Conservation (phyloP, 2,113 vertebrate genomes). For the Jacana jacana region DNA sequence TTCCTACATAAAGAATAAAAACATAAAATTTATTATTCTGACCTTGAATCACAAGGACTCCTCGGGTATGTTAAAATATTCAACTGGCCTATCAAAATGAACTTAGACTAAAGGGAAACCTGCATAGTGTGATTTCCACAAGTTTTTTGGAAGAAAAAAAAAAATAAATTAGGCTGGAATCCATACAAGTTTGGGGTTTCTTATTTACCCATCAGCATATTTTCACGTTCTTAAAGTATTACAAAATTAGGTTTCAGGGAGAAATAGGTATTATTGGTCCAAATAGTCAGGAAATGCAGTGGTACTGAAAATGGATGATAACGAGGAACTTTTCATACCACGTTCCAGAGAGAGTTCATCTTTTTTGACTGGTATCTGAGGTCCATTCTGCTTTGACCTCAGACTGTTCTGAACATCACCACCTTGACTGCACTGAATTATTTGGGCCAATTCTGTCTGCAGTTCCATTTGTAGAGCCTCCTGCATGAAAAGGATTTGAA, state of each 20-base stretch:
- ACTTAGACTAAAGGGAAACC: background rate
- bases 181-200: background rate
- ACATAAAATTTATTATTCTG: conserved; percentile 12
- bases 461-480: background rate
- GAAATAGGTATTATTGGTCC: background rate
- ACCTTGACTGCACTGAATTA: background rate
- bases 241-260: background rate
- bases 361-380: background rate
- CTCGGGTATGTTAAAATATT: background rate
- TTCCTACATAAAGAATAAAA: conserved; percentile 16
- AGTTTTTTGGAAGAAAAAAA: background rate
- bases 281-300: background rate
- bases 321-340: background rate
- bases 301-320: background rate
- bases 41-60: background rate
- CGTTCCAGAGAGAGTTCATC: background rate
- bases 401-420: background rate
- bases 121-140: background rate
- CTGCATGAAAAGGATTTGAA: background rate
- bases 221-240: background rate
- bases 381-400: background rate
- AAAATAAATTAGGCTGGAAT: background rate
- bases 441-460: background rate
- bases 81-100: background rate
- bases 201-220: background rate